Conservation (phyloP, 2,888 invertebrate genomes). For the Podabrus alpinus region DNA sequence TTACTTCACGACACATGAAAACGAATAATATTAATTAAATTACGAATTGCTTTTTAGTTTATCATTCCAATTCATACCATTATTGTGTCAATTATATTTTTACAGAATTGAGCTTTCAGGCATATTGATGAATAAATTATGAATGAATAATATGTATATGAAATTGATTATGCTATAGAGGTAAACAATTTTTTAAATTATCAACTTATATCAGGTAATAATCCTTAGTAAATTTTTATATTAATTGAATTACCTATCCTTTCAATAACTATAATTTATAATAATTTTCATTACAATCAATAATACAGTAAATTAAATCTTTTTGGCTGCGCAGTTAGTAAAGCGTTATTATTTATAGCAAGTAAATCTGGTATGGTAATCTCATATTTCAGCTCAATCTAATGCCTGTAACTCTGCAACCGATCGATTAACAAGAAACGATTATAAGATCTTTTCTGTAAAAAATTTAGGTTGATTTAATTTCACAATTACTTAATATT, state of each 20-base stretch:
- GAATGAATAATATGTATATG: background rate
- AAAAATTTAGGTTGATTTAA: too few species aligned
- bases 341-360: background rate
- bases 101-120: background rate
- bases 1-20: background rate
- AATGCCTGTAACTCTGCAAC: too few species aligned
- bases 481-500: too few species aligned
- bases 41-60: background rate
- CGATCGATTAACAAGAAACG: too few species aligned
- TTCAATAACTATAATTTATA: background rate
- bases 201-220: background rate
- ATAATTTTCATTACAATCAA: background rate
- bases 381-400: too few species aligned
- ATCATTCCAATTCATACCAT: background rate
- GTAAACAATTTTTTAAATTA: background rate
- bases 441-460: too few species aligned
- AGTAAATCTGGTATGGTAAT: too few species aligned
- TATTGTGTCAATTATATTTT: background rate
- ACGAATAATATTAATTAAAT: background rate
- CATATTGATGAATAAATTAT: background rate
- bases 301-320: background rate
- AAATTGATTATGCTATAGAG: background rate
- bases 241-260: background rate
- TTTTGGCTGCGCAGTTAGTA: background rate
- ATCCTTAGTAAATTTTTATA: background rate